Percentiles rank a stretch among this genome's conserved stretches.
phyloP scores from a whole-genome alignment of 2,113 vertebrate species.

The Panurus biarmicus region DNA sequence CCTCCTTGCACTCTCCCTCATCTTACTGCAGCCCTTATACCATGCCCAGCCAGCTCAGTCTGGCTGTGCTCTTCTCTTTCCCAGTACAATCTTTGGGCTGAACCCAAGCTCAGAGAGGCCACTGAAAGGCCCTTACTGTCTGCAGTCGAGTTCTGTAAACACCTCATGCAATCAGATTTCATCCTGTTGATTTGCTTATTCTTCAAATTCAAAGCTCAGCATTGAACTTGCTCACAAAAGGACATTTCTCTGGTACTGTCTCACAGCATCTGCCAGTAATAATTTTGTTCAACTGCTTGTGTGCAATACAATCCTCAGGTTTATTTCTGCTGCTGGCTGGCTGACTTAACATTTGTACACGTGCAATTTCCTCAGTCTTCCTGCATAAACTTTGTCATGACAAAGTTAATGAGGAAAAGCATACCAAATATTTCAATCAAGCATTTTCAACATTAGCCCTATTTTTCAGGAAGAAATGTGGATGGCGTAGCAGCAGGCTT shows the following conservation, averaged over 20 bases:
- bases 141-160: neutral
- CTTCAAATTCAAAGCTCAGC: neutral
- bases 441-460: neutral
- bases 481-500: neutral
- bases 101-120: neutral
- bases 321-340: neutral
- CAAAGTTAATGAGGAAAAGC: neutral
- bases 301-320: neutral
- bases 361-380: neutral
- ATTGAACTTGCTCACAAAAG: neutral
- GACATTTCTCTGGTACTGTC: neutral
- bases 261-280: neutral
- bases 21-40: neutral
- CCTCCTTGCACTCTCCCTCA: neutral
- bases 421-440: neutral
- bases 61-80: neutral
- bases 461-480: neutral
- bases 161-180: neutral
- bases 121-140: neutral
- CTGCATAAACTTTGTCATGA: fast-evolving
- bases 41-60: fast-evolving
- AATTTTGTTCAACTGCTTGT: neutral
- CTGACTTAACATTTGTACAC: neutral
- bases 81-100: fast-evolving
- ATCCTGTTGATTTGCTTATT: neutral